Conservation (phyloP, 2,888 invertebrate genomes). For the Byasa hedistus region DNA sequence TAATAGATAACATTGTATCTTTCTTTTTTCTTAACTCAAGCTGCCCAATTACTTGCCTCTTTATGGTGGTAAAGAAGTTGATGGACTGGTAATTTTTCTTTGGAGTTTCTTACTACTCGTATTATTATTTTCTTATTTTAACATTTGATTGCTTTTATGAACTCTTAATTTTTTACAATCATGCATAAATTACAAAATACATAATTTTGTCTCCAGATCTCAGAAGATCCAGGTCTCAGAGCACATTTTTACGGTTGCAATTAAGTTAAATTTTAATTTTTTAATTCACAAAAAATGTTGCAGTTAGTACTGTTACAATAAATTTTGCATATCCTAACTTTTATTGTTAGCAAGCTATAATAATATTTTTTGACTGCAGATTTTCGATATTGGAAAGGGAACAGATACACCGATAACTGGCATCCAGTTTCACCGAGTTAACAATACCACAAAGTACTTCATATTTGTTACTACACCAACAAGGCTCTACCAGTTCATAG, state of each 20-base stretch:
- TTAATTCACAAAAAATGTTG: not conserved
- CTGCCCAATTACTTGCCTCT: conserved; percentile 87
- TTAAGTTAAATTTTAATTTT: too few relatives aligned
- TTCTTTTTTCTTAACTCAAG: conserved; percentile 65
- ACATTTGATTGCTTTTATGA: conserved; percentile 6
- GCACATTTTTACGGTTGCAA: too few relatives aligned
- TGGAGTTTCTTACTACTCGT: conserved; percentile 6
- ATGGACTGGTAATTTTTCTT: conserved; percentile 83
- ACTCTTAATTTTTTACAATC: not conserved
- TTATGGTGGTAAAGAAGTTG: conserved; percentile 86
- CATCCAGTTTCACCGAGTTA: conserved; percentile 88
- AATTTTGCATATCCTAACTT: not conserved
- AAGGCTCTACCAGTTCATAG: conserved; percentile 93
- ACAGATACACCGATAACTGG: conserved; percentile 91
- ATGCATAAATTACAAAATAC: too few relatives aligned
- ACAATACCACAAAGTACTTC: conserved; percentile 86
- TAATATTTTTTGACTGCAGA: conserved; percentile 72
- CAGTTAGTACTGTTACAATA: not conserved
- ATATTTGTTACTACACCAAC: conserved; percentile 92
- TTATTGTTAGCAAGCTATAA: not conserved
- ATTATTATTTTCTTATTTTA: conserved; percentile 26
- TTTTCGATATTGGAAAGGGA: conserved; percentile 92
- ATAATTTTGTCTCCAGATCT: not conserved
- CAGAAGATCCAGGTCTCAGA: too few relatives aligned
- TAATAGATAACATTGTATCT: conserved; percentile 29